Evolutionary conservation across 2,888 invertebrate genomes (phyloP).

Genomic region (Xylota segnis): DNA sequence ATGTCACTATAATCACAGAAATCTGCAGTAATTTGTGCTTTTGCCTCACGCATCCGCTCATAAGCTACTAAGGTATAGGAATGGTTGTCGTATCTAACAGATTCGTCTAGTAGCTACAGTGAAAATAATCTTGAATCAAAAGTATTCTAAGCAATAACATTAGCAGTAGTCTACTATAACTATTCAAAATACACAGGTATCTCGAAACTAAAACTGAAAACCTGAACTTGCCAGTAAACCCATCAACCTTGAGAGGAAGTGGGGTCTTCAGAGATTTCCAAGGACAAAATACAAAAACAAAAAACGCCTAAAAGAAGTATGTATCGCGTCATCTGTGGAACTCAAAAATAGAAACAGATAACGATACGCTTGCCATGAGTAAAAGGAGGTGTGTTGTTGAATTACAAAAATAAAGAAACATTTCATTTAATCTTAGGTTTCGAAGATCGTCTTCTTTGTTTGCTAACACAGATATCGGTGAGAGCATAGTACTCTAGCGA

Average conservation of each 20-base stretch:
- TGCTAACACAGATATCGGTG: background rate
- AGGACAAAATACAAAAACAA: too few species aligned
- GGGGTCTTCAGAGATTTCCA: background rate
- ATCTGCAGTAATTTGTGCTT: too few species aligned
- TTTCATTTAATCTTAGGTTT: background rate
- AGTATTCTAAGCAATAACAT: too few species aligned
- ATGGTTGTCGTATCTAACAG: too few species aligned
- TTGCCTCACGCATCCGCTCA: too few species aligned
- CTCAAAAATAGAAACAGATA: slow-evolving; percentile 3
- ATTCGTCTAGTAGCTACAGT: too few species aligned
- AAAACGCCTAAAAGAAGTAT: background rate
- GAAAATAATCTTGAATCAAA: too few species aligned
- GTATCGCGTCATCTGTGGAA: background rate
- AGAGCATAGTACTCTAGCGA: background rate
- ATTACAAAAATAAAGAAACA: background rate
- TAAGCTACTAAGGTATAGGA: too few species aligned
- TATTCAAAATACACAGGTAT: too few species aligned
- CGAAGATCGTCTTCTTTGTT: background rate
- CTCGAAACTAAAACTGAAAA: background rate
- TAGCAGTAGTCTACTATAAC: too few species aligned
- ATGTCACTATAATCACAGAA: too few species aligned
- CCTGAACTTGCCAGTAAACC: background rate
- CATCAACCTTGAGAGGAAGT: background rate
- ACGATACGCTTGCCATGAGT: background rate
- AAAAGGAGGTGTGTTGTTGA: background rate